A percentile compares a stretch with the other conserved stretches of the same genome.
Evolutionary conservation across 2,797 vertebrate genomes (phyloP).

Genomic region (Danio tinwini): DNA sequence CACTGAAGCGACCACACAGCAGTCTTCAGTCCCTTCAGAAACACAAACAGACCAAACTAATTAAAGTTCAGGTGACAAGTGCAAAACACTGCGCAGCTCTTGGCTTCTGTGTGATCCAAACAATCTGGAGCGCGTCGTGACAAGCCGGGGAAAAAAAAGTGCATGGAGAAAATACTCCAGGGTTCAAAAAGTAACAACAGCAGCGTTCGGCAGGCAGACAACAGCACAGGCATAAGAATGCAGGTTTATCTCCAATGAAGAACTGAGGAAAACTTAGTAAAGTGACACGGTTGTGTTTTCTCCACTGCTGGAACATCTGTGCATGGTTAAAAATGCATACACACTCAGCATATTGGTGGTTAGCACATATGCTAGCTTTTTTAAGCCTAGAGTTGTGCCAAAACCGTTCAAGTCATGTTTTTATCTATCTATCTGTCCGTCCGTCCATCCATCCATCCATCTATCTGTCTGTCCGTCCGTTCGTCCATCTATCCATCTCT

Average conservation of each 20-base stretch:
- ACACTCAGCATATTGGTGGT: neutral
- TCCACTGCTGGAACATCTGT: neutral
- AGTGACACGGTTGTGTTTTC: neutral
- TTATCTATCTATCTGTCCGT: no score
- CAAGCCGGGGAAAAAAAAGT: conserved; percentile 35
- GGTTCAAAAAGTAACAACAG: conserved; percentile 43
- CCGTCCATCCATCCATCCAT: no score
- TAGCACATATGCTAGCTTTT: neutral
- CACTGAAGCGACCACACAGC: neutral
- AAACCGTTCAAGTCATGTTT: neutral
- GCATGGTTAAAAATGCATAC: neutral
- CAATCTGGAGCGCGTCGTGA: conserved; percentile 44
- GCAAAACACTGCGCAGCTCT: conserved; percentile 37
- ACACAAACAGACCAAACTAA: conserved; percentile 56
- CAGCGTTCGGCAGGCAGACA: conserved; percentile 21
- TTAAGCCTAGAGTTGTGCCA: neutral
- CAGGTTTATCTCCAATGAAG: neutral
- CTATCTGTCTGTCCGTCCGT: no score
- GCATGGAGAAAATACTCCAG: conserved; percentile 25
- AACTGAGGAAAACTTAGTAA: neutral
- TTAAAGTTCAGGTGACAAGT: conserved; percentile 58
- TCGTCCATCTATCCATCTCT: no score
- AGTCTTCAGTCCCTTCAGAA: conserved; percentile 51
- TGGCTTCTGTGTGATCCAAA: conserved; percentile 44
- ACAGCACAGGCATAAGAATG: neutral